These are phyloP conservation scores for Oryzias woworae DNA, from an alignment of 2,113 vertebrate genomes.

Conservation along the genomic window DNA sequence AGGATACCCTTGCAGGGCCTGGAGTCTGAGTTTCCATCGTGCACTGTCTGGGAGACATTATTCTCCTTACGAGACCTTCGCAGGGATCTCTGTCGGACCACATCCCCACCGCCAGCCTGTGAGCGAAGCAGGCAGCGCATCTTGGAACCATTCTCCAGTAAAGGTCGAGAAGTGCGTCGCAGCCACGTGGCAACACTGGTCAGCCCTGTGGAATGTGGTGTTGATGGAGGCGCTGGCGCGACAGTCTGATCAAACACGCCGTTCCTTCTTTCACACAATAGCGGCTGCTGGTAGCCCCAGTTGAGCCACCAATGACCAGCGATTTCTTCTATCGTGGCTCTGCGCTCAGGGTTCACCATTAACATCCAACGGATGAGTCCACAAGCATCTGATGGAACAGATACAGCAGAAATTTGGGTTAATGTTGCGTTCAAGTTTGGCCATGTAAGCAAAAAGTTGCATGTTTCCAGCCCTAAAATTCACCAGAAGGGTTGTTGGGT, in stretches of 20 bases:
- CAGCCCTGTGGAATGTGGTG: constrained; percentile 57
- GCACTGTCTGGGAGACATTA: constrained; percentile 80
- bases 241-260: constrained; percentile 19
- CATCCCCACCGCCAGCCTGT: constrained; percentile 59
- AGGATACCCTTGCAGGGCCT: constrained; percentile 89
- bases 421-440: neutral
- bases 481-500: constrained; percentile 88
- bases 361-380: constrained; percentile 97
- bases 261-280: constrained; percentile 76
- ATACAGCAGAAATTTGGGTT: neutral
- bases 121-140: constrained; percentile 89
- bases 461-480: constrained; percentile 2
- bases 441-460: neutral
- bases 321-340: constrained; percentile 93
- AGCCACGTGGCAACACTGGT: constrained; percentile 86
- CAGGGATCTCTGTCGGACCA: constrained; percentile 89
- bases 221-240: constrained; percentile 1
- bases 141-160: constrained; percentile 90
- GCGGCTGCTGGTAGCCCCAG: constrained; percentile 85
- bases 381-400: constrained; percentile 83
- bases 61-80: constrained; percentile 94
- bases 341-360: constrained; percentile 94
- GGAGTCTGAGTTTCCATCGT: constrained; percentile 56
- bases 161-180: constrained; percentile 86
- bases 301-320: constrained; percentile 98